Evolutionary conservation across 2,888 invertebrate species (phyloP).

Genomic region (Atherix ibis): DNA sequence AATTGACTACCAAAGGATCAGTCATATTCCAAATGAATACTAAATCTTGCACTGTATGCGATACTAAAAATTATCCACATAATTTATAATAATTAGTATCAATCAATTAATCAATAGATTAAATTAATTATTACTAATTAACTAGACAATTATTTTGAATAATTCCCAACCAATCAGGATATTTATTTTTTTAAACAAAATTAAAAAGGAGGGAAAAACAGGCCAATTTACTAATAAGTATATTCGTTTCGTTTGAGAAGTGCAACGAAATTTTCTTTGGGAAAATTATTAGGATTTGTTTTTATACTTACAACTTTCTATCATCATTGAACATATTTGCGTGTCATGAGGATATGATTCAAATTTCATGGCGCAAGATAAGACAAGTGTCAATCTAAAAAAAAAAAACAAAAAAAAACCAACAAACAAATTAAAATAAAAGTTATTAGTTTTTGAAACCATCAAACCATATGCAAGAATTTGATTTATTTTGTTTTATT

Average conservation of each 20-base stretch:
- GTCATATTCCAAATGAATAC: slow-evolving; percentile 82
- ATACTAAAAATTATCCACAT: slow-evolving; percentile 40
- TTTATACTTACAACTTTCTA: slow-evolving; percentile 73
- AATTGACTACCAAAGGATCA: slow-evolving; percentile 73
- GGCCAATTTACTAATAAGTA: no score
- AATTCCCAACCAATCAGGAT: no score
- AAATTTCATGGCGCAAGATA: slow-evolving; percentile 90
- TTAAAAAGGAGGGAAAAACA: no score
- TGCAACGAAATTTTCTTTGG: no score
- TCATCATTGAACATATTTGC: slow-evolving; percentile 86
- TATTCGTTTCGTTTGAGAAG: no score
- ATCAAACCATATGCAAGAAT: no score
- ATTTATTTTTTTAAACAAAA: neutral
- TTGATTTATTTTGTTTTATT: slow-evolving; percentile 1
- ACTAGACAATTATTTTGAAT: no score
- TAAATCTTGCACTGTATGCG: slow-evolving; percentile 77
- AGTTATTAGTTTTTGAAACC: no score
- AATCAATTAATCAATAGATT: no score
- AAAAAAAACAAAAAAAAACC: slow-evolving; percentile 5
- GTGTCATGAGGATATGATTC: slow-evolving; percentile 86
- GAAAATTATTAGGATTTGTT: no score
- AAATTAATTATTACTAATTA: no score
- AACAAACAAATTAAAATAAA: slow-evolving; percentile 1
- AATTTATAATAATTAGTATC: no score
- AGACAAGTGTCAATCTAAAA: slow-evolving; percentile 66